Conservation (phyloP, 2,888 invertebrate species). For the Sabatieria punctata region DNA sequence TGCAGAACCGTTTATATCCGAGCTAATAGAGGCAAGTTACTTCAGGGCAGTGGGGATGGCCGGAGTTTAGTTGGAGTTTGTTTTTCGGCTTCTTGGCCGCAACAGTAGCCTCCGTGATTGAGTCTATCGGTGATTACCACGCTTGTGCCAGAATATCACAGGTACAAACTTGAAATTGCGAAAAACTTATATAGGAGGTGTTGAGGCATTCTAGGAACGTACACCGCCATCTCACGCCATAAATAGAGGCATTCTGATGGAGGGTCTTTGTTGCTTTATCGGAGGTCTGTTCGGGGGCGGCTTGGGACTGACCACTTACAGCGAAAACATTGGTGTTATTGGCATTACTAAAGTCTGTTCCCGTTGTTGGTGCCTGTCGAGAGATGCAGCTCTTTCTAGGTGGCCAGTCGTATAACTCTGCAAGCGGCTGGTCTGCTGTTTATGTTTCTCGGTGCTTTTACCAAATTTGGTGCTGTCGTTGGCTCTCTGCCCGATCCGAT, state of each 20-base stretch:
- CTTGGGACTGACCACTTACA: slow-evolving; percentile 71
- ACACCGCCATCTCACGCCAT: slow-evolving; percentile 69
- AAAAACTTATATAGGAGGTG: too few species aligned
- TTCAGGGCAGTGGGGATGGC: slow-evolving; percentile 45
- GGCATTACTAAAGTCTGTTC: slow-evolving; percentile 56
- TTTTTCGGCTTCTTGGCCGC: slow-evolving; percentile 60
- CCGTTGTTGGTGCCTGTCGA: neutral
- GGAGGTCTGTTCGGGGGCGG: slow-evolving; percentile 70
- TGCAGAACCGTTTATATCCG: too few species aligned
- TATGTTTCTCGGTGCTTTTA: slow-evolving; percentile 34
- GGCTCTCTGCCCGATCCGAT: slow-evolving; percentile 39
- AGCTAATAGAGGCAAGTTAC: too few species aligned
- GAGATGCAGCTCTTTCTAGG: slow-evolving; percentile 17
- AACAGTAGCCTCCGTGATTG: slow-evolving; percentile 58
- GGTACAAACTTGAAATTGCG: too few species aligned
- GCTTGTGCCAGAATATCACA: slow-evolving; percentile 55
- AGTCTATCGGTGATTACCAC: slow-evolving; percentile 72
- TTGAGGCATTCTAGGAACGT: too few species aligned
- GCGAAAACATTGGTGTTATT: slow-evolving; percentile 74
- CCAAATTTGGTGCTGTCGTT: slow-evolving; percentile 38
- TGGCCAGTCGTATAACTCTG: slow-evolving; percentile 36
- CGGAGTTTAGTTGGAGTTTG: slow-evolving; percentile 50
- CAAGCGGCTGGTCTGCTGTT: slow-evolving; percentile 34
- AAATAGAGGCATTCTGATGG: slow-evolving; percentile 65
- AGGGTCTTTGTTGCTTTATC: slow-evolving; percentile 63